phyloP scores from a whole-genome alignment of 2,888 invertebrate species.

The Scelioninae gen. 2 region DNA sequence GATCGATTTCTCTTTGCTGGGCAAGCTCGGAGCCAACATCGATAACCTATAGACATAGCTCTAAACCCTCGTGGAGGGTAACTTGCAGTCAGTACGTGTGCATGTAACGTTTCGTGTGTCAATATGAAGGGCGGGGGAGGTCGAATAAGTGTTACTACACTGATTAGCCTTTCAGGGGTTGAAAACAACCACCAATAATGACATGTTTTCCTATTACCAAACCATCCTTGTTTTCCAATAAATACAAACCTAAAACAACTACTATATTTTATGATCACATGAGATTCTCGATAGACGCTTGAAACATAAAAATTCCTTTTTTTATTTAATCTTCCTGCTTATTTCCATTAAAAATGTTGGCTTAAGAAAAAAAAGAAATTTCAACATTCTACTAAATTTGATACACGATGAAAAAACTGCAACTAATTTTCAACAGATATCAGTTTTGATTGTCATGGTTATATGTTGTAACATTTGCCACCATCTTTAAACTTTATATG shows the following conservation, averaged over 20 bases:
- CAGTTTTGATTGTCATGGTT: too few relatives aligned
- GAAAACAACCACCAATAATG: constrained; percentile 59
- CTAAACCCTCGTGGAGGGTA: constrained; percentile 19
- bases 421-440: too few relatives aligned
- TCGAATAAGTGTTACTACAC: constrained; percentile 50
- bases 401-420: too few relatives aligned
- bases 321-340: too few relatives aligned
- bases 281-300: too few relatives aligned
- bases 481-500: too few relatives aligned
- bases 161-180: constrained; percentile 67
- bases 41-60: constrained; percentile 23
- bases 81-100: constrained; percentile 40
- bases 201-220: constrained; percentile 72
- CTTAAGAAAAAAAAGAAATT: too few relatives aligned
- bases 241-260: constrained; percentile 66
- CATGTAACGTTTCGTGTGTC: constrained; percentile 58
- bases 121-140: constrained; percentile 49
- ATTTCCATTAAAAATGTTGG: too few relatives aligned
- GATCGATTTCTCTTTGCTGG: not conserved
- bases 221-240: constrained; percentile 75
- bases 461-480: too few relatives aligned
- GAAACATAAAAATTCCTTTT: too few relatives aligned
- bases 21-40: constrained; percentile 13
- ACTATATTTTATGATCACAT: not conserved
- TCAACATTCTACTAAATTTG: too few relatives aligned